Base-by-base conservation (phyloP, 2,113 vertebrate species). In the Tachysurus vachellii region DNA sequence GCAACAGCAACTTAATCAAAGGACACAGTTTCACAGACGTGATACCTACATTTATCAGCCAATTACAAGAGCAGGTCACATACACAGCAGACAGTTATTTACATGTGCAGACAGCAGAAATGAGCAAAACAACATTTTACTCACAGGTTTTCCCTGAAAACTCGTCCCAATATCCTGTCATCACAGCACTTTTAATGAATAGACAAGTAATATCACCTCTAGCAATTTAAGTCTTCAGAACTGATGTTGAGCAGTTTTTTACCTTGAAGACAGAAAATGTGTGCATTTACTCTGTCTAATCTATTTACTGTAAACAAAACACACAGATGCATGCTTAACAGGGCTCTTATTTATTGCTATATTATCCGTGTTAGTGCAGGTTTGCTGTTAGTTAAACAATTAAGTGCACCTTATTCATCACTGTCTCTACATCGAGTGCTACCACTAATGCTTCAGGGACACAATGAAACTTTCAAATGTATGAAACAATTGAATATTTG, bases 11-110 rank as follows among this genome's bases (percentile, higher is more conserved):
- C 14, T 59, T 44, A 57, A 68, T 64, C 54, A 50, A 82, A 70
- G 77, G 26, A 64, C 14, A 82, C 19, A 6, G 42, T 84, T 80
- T 73, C 61, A 86, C 82, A 86, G 77, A 26, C 57, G 86, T 84
- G 73, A 77, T 21, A 68, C 70, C 62, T 62, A 81, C 87, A 47
- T 28, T 19, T 84, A 71, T 26, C 77, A 44, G 70, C 53, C 19
- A 79, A 68, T 76, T 56, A 62, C n/a, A n/a, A 47, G 28, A 44
- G 54, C 13, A 23, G 28, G 23, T 14, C 10, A 80, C 75, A 85
- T 7, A 5, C 47, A 26, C 64, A n/a, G 0, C 53, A 64, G 80
- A 70, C 26, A 36, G 44, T 76, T 73, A 83, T 80, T 14, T 59
- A 75, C 75, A 80, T 54, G 54, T 70, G 47, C 59, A 82, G 42